Base-by-base conservation (phyloP, 2,888 invertebrate genomes). In the Dasysyrphus albostriatus region DNA sequence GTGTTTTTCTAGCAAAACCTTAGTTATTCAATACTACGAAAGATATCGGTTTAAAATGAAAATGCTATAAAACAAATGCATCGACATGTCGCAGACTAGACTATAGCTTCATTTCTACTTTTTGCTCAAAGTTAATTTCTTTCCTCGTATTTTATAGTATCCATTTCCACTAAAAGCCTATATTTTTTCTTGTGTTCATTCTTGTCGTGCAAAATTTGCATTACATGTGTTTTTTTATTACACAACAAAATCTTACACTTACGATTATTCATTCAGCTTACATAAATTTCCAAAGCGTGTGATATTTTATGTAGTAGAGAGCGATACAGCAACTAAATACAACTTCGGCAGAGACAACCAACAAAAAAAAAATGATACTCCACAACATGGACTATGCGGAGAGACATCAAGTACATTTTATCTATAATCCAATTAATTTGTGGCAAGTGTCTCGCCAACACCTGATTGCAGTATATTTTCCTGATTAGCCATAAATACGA, bases 351-450 rank as follows among this genome's bases (percentile, higher is more conserved):
- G 54, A 29, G 32, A 54, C 29, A 54, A 63, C 49, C 69, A 37
- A 42, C n/a, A 24, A 32, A 49, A 61, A 32, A 34, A 75, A 65
- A 67, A 61, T 59, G 76, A 75, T 75, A 75, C 80, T 67, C 75
- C 44, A 44, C 69, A 56, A 69, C 39, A 69, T 54, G 54, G n/a
- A 67, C 24, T 24, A 24, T 24, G 14, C n/a, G 4, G 7, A 14
- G 78, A 74, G 74, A 81, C 81, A 77, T 85, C 73, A 84, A 75
- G 81, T 49, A 76, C 37, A 81, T 76, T 81, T 78, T 82, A 82
- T 87, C 82, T 78, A 70, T 70, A 70, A 82, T 87, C 85, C 85
- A 87, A 87, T 87, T 87, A 87, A 87, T 87, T 87, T 87, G 85
- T 78, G 78, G 85, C 82, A 87, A 87, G 85, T 87, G 85, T 87